Evolutionary conservation across 1,140 invertebrate genomes (phyloP).

Genomic region (Luehdorfia chinensis): DNA sequence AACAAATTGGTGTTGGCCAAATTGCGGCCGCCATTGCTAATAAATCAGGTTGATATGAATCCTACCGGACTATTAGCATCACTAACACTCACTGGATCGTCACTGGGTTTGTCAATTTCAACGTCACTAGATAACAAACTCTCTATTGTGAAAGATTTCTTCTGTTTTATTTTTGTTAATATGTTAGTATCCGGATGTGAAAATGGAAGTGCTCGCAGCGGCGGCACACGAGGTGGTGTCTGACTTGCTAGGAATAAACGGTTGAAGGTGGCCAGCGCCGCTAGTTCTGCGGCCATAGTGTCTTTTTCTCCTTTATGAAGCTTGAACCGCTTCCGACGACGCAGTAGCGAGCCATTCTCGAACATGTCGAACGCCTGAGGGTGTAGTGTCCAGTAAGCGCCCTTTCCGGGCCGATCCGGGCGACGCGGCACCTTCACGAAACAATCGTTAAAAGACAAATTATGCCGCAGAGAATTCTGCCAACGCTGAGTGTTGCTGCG

Average conservation of each 20-base stretch:
- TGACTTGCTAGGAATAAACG: slow-evolving; percentile 77
- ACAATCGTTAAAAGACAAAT: slow-evolving; percentile 95
- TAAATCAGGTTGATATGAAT: slow-evolving; percentile 19
- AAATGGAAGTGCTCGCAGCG: not conserved
- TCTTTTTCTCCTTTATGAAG: slow-evolving; percentile 81
- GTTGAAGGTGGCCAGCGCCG: slow-evolving; percentile 89
- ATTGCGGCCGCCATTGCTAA: slow-evolving; percentile 28
- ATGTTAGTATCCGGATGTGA: not conserved
- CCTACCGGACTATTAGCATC: not conserved
- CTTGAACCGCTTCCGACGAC: slow-evolving; percentile 83
- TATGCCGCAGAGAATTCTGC: slow-evolving; percentile 93
- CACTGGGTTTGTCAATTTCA: slow-evolving; percentile 21
- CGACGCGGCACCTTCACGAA: slow-evolving; percentile 93
- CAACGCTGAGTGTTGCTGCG: slow-evolving; percentile 94
- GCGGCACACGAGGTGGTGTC: slow-evolving; percentile 11
- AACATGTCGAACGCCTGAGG: slow-evolving; percentile 93
- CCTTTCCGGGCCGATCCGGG: slow-evolving; percentile 92
- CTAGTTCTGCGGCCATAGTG: slow-evolving; percentile 80
- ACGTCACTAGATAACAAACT: slow-evolving; percentile 35
- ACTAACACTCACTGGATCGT: slow-evolving; percentile 15
- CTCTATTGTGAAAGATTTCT: slow-evolving; percentile 40
- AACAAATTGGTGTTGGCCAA: slow-evolving; percentile 24
- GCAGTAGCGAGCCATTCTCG: slow-evolving; percentile 91
- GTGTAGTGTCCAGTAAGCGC: slow-evolving; percentile 92
- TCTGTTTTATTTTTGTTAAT: slow-evolving; percentile 21